phyloP scores from a whole-genome alignment of 2,797 vertebrate species.

The Alfaro cultratus region DNA sequence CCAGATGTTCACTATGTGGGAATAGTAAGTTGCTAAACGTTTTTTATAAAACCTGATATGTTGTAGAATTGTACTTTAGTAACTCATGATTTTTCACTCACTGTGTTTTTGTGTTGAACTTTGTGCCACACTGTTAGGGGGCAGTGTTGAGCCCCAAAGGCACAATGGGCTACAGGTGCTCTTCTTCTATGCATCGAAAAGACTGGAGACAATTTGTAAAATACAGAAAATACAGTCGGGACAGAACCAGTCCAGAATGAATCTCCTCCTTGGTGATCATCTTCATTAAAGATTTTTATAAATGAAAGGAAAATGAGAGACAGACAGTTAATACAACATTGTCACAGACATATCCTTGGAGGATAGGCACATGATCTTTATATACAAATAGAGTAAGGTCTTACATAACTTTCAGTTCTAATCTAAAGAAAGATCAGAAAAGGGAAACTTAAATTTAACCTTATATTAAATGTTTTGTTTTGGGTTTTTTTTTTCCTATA shows the following conservation, averaged over 20 bases:
- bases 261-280: not conserved
- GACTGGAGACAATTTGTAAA: not conserved
- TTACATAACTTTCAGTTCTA: not conserved
- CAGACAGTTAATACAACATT: too few relatives aligned
- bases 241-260: not conserved
- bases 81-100: not conserved
- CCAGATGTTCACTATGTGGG: not conserved
- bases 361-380: not conserved
- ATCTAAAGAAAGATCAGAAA: constrained; percentile 8
- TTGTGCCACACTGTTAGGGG: not conserved
- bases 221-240: not conserved
- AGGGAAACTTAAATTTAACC: constrained; percentile 10
- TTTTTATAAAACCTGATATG: not conserved
- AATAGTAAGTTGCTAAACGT: not conserved
- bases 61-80: not conserved
- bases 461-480: not conserved
- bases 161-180: not conserved
- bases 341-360: not conserved
- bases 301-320: not conserved
- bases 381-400: not conserved
- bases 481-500: too few relatives aligned
- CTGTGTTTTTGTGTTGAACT: too few relatives aligned
- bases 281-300: not conserved
- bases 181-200: not conserved
- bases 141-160: not conserved